A percentile compares a stretch with the other conserved stretches of the same genome.
Conservation (phyloP, 2,113 vertebrate genomes). For the Desmodus rotundus region DNA sequence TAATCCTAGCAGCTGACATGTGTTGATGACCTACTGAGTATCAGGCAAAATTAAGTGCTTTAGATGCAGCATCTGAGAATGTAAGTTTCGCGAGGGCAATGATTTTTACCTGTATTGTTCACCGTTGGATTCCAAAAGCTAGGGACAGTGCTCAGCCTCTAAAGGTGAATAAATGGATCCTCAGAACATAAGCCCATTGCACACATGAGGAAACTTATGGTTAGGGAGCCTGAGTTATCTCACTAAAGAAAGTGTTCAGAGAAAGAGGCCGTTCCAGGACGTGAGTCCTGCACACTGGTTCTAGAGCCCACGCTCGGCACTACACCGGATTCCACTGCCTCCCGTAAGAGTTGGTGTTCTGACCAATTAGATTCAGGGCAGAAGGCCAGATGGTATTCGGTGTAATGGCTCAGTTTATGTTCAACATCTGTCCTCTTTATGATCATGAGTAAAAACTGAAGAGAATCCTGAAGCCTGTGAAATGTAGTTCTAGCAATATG, state of each 20-base stretch:
- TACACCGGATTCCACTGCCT: not conserved
- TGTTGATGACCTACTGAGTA: not conserved
- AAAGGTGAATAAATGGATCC: not conserved
- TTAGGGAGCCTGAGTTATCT: not conserved
- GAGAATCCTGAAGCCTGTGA: slow-evolving; percentile 8
- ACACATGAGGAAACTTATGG: not conserved
- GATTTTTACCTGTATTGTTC: not conserved
- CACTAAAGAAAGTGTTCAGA: not conserved
- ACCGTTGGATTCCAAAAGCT: not conserved
- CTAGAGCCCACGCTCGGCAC: not conserved
- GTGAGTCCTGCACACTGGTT: not conserved
- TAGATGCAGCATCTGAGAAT: not conserved
- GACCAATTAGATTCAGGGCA: not conserved
- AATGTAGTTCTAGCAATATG: slow-evolving; percentile 33
- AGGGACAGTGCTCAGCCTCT: not conserved
- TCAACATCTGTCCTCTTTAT: slow-evolving; percentile 3
- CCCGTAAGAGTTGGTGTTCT: not conserved
- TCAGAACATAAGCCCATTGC: not conserved
- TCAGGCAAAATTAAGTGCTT: not conserved
- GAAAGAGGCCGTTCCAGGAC: not conserved
- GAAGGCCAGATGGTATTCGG: not conserved
- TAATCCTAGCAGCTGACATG: not conserved
- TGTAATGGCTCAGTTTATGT: not conserved
- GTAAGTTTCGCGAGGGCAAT: not conserved
- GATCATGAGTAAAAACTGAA: slow-evolving; percentile 30